Conservation (phyloP, 2,888 invertebrate genomes). For the Stenodera caucasica region DNA sequence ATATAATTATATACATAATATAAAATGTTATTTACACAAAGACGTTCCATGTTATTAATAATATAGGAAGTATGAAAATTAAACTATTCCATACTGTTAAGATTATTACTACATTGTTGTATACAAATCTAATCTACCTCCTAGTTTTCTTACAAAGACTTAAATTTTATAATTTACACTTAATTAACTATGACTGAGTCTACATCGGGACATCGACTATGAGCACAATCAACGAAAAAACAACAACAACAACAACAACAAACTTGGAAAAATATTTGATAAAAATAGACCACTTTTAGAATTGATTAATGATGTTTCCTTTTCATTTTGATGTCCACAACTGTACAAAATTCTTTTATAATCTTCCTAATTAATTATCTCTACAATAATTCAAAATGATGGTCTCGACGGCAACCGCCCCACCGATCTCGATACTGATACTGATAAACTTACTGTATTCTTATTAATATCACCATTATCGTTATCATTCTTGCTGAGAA, state of each 20-base stretch:
- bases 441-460: conserved; percentile 35
- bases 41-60: conserved; percentile 49
- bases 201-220: conserved; percentile 9
- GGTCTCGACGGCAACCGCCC: conserved; percentile 48
- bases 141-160: conserved; percentile 44
- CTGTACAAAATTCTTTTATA: neutral
- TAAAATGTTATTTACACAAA: conserved; percentile 51
- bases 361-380: no score
- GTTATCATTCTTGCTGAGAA: conserved; percentile 34
- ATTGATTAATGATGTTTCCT: neutral
- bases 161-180: conserved; percentile 38
- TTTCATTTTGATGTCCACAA: neutral
- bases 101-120: conserved; percentile 42
- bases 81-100: conserved; percentile 45
- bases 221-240: no score
- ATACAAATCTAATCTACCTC: conserved; percentile 47
- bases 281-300: neutral
- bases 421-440: conserved; percentile 40
- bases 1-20: conserved; percentile 42
- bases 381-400: conserved; percentile 45
- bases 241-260: neutral
- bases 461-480: conserved; percentile 36
- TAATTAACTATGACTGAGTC: conserved; percentile 24
- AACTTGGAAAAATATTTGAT: neutral
- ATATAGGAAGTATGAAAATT: conserved; percentile 43